Base-by-base conservation (phyloP, 1,140 invertebrate species). In the Aphis craccivora region DNA sequence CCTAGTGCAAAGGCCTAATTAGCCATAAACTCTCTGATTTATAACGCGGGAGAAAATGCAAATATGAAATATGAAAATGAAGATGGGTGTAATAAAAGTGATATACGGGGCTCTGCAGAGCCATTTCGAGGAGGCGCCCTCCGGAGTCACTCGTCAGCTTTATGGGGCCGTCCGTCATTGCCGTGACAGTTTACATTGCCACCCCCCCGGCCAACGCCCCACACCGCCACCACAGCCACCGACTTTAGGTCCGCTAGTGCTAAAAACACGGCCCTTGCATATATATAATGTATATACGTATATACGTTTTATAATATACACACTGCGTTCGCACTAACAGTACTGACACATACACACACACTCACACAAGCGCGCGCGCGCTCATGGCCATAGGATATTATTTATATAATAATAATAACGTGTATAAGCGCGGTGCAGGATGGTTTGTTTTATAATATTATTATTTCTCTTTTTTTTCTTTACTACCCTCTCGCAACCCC, bases 31-130 rank as follows among this genome's bases (percentile, higher is more conserved):
- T 96, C 95, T 95, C 95, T 96, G 96, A 96, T 96, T 96, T 96
- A 96, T 96, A 96, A 96, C 96, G 95, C 95, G 95, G 94, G 94
- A 95, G 95, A 95, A 95, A 95, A 95, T 97, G 96, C 96, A 97
- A 97, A 97, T 97, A 97, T 97, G 96, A 97, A 97, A 97, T 97
- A 97, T 97, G 96, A 97, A 97, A 97, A 97, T 97, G 96, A 97
- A 97, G 96, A 97, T 96, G 96, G 96, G 96, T 96, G 96, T 97
- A 97, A 97, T 97, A 97, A 97, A 97, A 97, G 96, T 97, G 97
- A 97, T 97, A 96, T 97, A 97, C 96, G 96, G 96, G 96, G 96
- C 96, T 96, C 96, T 96, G 96, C 96, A 96, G 96, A 96, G 96
- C 96, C 96, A 96, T 97, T 97, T 96, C 95, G 94, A 96, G 96